These are phyloP conservation scores for Pecten maximus DNA, from an alignment of 2,888 invertebrate genomes.

Conservation along the genomic window DNA sequence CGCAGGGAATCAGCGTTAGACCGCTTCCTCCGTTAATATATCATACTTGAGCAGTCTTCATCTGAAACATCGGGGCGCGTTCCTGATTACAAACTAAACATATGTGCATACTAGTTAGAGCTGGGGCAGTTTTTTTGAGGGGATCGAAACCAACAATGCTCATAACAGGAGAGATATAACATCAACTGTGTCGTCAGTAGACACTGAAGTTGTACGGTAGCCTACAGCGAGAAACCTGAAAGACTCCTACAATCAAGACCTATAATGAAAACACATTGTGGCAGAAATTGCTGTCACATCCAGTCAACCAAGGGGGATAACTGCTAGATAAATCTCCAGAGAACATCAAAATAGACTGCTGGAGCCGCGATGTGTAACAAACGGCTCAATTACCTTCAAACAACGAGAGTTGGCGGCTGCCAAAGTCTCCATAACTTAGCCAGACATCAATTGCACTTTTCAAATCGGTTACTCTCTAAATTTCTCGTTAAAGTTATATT, in stretches of 20 bases:
- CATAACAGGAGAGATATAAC: no score
- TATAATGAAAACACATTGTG: not conserved
- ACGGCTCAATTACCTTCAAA: not conserved
- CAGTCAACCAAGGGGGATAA: not conserved
- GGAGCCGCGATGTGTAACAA: not conserved
- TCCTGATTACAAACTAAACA: not conserved
- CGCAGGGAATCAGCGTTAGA: not conserved
- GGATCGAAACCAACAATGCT: not conserved
- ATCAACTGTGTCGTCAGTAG: no score
- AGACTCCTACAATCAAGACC: not conserved
- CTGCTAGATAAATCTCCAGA: not conserved
- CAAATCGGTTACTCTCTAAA: not conserved
- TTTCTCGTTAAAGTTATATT: slow-evolving; percentile 4
- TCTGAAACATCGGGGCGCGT: not conserved
- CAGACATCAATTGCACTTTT: slow-evolving; percentile 4
- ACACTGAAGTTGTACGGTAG: not conserved
- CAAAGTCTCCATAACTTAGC: not conserved
- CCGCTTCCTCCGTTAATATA: not conserved
- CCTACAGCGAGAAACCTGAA: not conserved
- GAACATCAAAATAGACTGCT: not conserved
- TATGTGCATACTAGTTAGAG: not conserved
- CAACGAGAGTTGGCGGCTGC: not conserved
- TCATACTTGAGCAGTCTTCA: not conserved
- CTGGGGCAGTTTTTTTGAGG: not conserved
- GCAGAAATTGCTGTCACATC: not conserved